Evolutionary conservation across 2,113 vertebrate species (phyloP).

Genomic region (Prionailurus viverrinus): DNA sequence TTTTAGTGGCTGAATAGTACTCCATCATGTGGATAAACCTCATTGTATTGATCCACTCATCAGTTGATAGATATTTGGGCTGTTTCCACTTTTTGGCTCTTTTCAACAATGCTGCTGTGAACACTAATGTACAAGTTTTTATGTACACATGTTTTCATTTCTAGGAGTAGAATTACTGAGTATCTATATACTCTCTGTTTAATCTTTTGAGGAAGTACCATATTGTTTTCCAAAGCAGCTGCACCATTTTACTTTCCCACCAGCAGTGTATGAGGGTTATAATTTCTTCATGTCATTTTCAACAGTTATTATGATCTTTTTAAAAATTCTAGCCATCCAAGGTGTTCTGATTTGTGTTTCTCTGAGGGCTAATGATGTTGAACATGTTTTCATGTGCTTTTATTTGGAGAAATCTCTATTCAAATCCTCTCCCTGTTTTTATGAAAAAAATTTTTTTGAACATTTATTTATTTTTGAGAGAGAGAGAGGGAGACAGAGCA

Average conservation of each 20-base stretch:
- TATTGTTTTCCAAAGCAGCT: not conserved
- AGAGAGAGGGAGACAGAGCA: too few relatives aligned
- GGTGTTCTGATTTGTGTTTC: not conserved
- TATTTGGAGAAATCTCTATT: not conserved
- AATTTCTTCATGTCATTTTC: not conserved
- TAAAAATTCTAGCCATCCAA: not conserved
- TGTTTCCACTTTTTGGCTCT: not conserved
- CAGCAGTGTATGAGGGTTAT: not conserved
- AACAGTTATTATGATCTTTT: not conserved
- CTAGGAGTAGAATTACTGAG: not conserved
- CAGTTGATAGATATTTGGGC: not conserved
- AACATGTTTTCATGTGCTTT: not conserved
- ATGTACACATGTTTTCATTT: not conserved
- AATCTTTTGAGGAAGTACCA: not conserved
- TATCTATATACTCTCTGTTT: not conserved
- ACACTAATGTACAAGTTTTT: not conserved
- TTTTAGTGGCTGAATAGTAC: slow-evolving; percentile 31
- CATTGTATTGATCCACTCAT: not conserved
- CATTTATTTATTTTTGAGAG: too few relatives aligned
- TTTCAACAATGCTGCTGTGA: not conserved
- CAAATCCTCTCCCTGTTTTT: not conserved
- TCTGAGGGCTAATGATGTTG: not conserved
- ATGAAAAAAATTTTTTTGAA: not conserved
- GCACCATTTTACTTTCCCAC: not conserved
- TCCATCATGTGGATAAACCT: not conserved